Base-by-base conservation (phyloP, 1,140 invertebrate species). In the Chrysopa pallens region DNA sequence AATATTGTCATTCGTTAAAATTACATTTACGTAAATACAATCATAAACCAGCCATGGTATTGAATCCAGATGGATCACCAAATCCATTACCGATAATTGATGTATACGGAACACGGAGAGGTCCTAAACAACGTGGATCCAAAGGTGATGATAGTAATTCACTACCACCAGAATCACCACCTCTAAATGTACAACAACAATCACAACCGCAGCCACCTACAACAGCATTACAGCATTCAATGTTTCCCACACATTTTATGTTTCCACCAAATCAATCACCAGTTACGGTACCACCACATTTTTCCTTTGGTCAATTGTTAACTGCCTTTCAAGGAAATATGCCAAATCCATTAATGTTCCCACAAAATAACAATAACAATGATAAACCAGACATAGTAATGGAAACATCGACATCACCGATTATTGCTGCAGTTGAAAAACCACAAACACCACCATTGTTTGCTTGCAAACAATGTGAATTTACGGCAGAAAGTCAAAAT, bases 1-100 rank as follows among this genome's bases (percentile, higher is more conserved):
- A 99, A 60, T 98, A 98, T 58, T 95, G 89, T 52, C 95, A 99
- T 65, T 92, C 88, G 27, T 65, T 99, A 1, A 99, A 98, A 56
- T 69, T 95, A 1, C 96, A 99, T 62, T 60, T 98, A 11, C 68
- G 88, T 4, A 98, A 98, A 57, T 92, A 94, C 53, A 63, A 69
- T 31, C 93, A 98, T 57, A 76, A 78, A 49, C 85, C 89, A 0
- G 82, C 78, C 0, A 78, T 83, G 65, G 84, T 91, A 0, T 60
- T 92, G 1, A 90, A 93, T 52, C 70, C 81, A 12, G 89, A 93
- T 49, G 89, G 87, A 2, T 78, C 83, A 0, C 83, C 84, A 0
- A 91, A 90, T 60, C 83, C 84, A 0, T 57, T 83, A 27, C 80
- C 84, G 0, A 81, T 91, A 1, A 90, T 93, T 45, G 89, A 93